Conservation (phyloP, 2,888 invertebrate genomes). For the Scaptomyza flava region DNA sequence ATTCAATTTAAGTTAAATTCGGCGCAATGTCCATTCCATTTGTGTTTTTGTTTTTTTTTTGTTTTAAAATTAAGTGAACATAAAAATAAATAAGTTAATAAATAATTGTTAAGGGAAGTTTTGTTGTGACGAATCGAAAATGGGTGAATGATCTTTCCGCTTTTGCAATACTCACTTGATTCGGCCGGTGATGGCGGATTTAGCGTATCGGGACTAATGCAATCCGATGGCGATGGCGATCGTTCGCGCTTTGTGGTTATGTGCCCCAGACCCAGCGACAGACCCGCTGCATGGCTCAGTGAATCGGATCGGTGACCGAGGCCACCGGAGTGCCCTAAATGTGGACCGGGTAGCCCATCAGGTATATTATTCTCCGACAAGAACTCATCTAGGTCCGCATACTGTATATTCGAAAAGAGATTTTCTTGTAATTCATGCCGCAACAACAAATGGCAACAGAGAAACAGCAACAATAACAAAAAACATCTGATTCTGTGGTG, state of each 20-base stretch:
- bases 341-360: conserved; percentile 89
- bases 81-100: conserved; percentile 29
- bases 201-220: conserved; percentile 94
- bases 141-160: neutral
- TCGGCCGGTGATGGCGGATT: conserved; percentile 96
- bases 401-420: conserved; percentile 87
- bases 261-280: conserved; percentile 87
- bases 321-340: conserved; percentile 84
- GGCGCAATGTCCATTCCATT: conserved; percentile 78
- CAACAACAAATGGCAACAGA: conserved; percentile 27
- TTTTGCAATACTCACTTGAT: conserved; percentile 89
- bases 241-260: conserved; percentile 93
- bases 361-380: conserved; percentile 97
- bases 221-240: conserved; percentile 94
- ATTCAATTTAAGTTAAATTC: conserved; percentile 49
- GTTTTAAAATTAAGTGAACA: neutral
- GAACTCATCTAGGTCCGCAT: conserved; percentile 98
- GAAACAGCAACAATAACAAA: conserved; percentile 8
- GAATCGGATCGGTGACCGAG: conserved; percentile 85
- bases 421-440: conserved; percentile 3
- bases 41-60: conserved; percentile 56
- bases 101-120: conserved; percentile 9
- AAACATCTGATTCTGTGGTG: neutral
- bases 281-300: conserved; percentile 86
- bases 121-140: conserved; percentile 4